Evolutionary conservation across 2,888 invertebrate species (phyloP).

Genomic region (Crematogaster levior): DNA sequence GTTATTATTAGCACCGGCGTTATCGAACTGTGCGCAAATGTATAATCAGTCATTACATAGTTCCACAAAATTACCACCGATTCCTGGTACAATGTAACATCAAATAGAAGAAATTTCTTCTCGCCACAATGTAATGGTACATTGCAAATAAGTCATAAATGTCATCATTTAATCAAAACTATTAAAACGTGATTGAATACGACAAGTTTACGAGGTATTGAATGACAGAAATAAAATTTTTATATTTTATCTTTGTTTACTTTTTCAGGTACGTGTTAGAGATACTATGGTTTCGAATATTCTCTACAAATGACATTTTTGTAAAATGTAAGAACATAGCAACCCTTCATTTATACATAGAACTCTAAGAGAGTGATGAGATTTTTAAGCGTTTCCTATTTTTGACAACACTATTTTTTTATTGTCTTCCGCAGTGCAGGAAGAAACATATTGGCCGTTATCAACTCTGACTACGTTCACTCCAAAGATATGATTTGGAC

Average conservation of each 20-base stretch:
- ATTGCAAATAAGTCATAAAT: constrained; percentile 6
- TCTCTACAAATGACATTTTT: neutral
- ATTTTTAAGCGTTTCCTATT: neutral
- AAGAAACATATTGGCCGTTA: neutral
- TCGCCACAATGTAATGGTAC: neutral
- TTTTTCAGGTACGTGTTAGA: neutral
- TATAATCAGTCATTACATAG: constrained; percentile 33
- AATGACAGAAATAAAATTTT: neutral
- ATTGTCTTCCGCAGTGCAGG: neutral
- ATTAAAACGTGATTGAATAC: constrained; percentile 8
- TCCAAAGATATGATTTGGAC: neutral
- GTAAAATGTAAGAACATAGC: neutral
- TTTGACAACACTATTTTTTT: neutral
- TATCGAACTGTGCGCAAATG: constrained; percentile 26
- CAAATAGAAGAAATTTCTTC: constrained; percentile 39
- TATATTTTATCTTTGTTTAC: neutral
- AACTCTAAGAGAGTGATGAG: neutral
- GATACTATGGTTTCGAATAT: neutral
- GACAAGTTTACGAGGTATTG: neutral
- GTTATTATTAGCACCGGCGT: constrained; percentile 43
- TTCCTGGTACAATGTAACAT: constrained; percentile 25
- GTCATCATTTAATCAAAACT: neutral
- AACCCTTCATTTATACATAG: neutral
- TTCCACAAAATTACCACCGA: constrained; percentile 36
- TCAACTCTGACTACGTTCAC: neutral